Evolutionary conservation across 2,113 vertebrate species (phyloP).

Genomic region (Menura novaehollandiae): DNA sequence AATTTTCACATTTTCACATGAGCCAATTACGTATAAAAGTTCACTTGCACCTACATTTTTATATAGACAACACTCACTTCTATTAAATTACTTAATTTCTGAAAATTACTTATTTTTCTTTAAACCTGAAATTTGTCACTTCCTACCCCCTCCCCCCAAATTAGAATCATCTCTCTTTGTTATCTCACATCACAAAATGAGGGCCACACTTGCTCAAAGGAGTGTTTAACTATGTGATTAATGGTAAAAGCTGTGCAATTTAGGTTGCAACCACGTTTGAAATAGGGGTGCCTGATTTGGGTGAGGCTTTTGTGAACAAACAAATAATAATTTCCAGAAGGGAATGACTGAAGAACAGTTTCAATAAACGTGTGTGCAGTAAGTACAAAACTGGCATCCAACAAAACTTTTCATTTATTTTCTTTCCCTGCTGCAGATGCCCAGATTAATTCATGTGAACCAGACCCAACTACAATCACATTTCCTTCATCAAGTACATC

Average conservation of each 20-base stretch:
- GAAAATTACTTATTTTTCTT: background rate
- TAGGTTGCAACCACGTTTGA: background rate
- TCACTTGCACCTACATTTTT: background rate
- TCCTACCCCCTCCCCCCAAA: background rate
- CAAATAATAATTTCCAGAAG: background rate
- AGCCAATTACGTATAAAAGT: background rate
- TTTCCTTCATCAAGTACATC: background rate
- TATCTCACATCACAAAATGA: background rate
- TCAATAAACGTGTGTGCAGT: background rate
- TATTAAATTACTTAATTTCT: background rate
- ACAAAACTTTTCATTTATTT: background rate
- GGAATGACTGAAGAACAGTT: background rate
- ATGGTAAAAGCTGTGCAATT: background rate
- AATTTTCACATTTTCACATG: background rate
- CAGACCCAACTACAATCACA: slow-evolving; percentile 36
- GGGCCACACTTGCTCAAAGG: background rate
- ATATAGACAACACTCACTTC: background rate
- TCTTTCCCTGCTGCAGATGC: slow-evolving; percentile 52
- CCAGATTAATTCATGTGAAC: slow-evolving; percentile 70
- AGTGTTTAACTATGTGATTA: background rate
- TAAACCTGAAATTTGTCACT: background rate
- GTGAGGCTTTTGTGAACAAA: background rate
- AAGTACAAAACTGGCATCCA: background rate
- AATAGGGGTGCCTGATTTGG: background rate
- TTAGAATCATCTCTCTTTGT: background rate